phyloP scores from a whole-genome alignment of 2,888 invertebrate genomes.

The Cheilosia soror region DNA sequence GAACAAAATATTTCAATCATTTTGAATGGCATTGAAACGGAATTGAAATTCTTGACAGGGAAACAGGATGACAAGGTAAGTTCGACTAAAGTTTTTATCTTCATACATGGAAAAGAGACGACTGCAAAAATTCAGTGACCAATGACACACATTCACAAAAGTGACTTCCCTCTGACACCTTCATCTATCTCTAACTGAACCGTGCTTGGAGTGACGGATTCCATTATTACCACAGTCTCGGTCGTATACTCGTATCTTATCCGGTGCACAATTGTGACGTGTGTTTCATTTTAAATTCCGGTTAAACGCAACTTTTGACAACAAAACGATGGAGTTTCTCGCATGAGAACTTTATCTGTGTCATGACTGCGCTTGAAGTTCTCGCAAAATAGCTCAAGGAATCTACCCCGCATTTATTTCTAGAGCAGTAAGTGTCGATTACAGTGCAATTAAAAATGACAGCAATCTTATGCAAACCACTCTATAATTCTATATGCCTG shows the following conservation, averaged over 20 bases:
- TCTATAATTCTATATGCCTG: not conserved
- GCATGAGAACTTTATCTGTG: not conserved
- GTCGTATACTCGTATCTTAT: not conserved
- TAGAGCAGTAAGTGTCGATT: conserved; percentile 18
- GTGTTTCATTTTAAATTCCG: conserved; percentile 1
- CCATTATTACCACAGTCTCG: conserved; percentile 6
- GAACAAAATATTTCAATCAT: conserved; percentile 96
- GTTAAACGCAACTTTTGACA: not conserved
- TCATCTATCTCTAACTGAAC: not conserved
- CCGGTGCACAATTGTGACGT: not conserved
- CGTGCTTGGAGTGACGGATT: conserved; percentile 17
- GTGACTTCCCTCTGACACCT: not conserved
- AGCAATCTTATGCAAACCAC: not conserved
- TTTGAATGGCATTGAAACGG: conserved; percentile 96
- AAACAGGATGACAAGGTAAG: conserved; percentile 82
- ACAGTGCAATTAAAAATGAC: conserved; percentile 41
- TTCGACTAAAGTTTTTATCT: conserved; percentile 50
- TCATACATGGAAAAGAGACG: not conserved
- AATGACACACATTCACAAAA: not conserved
- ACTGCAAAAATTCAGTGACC: not conserved
- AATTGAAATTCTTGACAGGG: conserved; percentile 91
- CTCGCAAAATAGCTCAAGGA: not conserved
- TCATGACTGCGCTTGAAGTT: not conserved
- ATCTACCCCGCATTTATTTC: not conserved
- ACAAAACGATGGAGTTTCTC: not conserved